Evolutionary conservation across 2,888 invertebrate species (phyloP), one percentile per base, ranked within the genome.

Genomic region (Epirrita christyi): DNA sequence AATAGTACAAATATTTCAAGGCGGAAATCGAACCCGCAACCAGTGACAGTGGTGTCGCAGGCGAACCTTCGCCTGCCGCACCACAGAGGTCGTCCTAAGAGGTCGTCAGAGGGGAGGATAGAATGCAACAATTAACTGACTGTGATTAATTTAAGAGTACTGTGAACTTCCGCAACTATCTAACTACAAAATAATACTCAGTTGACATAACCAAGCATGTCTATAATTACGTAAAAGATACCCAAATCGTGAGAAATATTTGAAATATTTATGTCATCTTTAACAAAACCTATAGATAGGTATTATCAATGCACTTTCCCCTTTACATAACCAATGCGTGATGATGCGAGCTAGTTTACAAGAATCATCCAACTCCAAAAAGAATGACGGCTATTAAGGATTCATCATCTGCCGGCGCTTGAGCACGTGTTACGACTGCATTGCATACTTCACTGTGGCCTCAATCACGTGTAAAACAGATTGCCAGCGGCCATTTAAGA

Each of bases 231-330:
- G 45, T 53, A 45, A 57, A 52, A 15, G 50, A 38, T 40, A 46
- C 37, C 49, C 40, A 46, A 64, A 61, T 56, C 64, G 59, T 64
- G 63, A 52, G 59, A 64, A 48, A 53, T 54, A 47, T 59, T 63
- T 47, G 29, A 59, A 59, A 62, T 57, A 67, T 66, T 54, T 51
- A 66, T 63, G 67, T 68, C 62, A 63, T 66, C 69, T 65, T 61
- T 67, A 37, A 72, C 64, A 64, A 67, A 59, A 70, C 68, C 66
- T 75, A 78, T 40, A 44, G 36, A 78, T 40, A 44, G 36, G 27
- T 47, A 73, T 72, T 75, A 80, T 81, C 76, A 79, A 83, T 83
- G 81, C 80, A 78, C 90, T 91, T 90, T 91, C 89, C 77, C 82
- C 75, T 67, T 88, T 83, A 87, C 78, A 84, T 74, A 88, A 89